Conservation (phyloP, 2,113 vertebrate genomes). For the Forbesichthys papilliferus region DNA sequence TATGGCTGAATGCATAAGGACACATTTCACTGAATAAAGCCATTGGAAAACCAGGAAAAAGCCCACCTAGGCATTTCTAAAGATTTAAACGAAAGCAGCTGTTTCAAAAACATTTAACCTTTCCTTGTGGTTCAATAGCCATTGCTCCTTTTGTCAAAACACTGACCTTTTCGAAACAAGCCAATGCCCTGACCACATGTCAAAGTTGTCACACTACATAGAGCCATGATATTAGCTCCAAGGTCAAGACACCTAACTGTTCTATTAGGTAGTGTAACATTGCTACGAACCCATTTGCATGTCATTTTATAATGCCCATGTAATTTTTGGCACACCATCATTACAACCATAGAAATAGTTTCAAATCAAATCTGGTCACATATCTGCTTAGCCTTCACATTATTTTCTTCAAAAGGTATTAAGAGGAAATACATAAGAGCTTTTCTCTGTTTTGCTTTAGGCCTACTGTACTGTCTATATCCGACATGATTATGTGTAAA, state of each 20-base stretch:
- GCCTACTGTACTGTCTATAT: no score
- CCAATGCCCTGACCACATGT: slow-evolving; percentile 37
- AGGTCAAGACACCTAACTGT: slow-evolving; percentile 30
- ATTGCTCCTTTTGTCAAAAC: slow-evolving; percentile 1
- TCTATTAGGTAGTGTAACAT: slow-evolving; percentile 43
- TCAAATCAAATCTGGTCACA: no score
- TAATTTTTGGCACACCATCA: no score
- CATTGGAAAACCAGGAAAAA: slow-evolving; percentile 35
- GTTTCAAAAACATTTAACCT: slow-evolving; percentile 27
- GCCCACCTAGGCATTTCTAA: slow-evolving; percentile 24
- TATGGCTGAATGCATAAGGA: slow-evolving; percentile 45
- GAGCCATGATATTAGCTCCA: slow-evolving; percentile 34
- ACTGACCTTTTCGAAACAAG: slow-evolving; percentile 29
- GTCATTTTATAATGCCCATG: no score
- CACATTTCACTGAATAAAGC: slow-evolving; percentile 46
- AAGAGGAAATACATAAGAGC: no score
- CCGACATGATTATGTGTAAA: no score
- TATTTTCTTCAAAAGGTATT: no score
- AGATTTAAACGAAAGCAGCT: slow-evolving; percentile 28
- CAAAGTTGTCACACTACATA: slow-evolving; percentile 42
- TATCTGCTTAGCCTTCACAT: no score
- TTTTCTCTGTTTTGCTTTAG: no score
- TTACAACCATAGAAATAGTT: no score
- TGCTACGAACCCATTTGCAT: slow-evolving; percentile 15
- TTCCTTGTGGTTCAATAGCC: slow-evolving; percentile 31